Base-by-base conservation (phyloP, 2,888 invertebrate genomes). In the Folsomia candida region DNA sequence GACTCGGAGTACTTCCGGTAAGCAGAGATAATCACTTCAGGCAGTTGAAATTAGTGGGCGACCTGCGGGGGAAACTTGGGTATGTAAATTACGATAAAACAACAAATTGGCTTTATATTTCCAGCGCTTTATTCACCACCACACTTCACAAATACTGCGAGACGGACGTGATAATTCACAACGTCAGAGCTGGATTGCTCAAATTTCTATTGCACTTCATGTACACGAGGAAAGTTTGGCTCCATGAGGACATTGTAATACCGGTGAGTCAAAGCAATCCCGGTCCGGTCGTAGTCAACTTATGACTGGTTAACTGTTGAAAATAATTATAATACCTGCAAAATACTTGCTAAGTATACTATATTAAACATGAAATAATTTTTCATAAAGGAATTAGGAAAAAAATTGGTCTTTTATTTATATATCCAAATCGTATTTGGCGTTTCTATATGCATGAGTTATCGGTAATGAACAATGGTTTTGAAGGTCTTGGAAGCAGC, bases 1-100 rank as follows among this genome's bases (percentile, higher is more conserved):
- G 93, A 93, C 85, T 95, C 95, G 82, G 89, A 91, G 54, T 96
- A 94, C 85, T 96, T 96, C 85, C 88, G 91, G 92, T 92, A 85
- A 83, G 84, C 81, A n/a, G n/a, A 57, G 6, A n/a, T 20, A 2
- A 26, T n/a, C 18, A 20, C 20, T 22, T 4, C 18, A 54, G 11
- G 9, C n/a, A n/a, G n/a, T n/a, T n/a, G n/a, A n/a, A n/a, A n/a
- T n/a, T n/a, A n/a, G n/a, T n/a, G n/a, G n/a, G n/a, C n/a, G n/a
- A n/a, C n/a, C n/a, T n/a, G n/a, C n/a, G n/a, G n/a, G n/a, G n/a
- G n/a, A n/a, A n/a, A n/a, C n/a, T n/a, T n/a, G n/a, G n/a, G n/a
- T n/a, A n/a, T n/a, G n/a, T n/a, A n/a, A n/a, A n/a, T n/a, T n/a
- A n/a, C n/a, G n/a, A n/a, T n/a, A n/a, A n/a, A n/a, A n/a, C n/a